Conservation (phyloP, 2,113 vertebrate genomes). For the Oriolus oriolus region DNA sequence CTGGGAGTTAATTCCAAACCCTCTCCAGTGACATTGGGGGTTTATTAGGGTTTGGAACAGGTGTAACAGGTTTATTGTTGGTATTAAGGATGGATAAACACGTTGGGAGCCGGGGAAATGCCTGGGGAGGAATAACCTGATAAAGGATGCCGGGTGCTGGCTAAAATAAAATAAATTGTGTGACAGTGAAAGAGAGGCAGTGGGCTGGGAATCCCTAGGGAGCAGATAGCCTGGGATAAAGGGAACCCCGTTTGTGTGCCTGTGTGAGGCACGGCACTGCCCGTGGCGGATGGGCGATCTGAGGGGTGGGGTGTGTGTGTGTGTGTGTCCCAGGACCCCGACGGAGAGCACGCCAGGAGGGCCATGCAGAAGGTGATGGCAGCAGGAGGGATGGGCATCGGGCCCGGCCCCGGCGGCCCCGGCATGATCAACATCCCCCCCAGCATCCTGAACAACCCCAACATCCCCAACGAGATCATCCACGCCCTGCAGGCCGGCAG, state of each 20-base stretch:
- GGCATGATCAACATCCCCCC: constrained; percentile 91
- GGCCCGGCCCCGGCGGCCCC: constrained; percentile 79
- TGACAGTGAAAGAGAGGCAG: background rate
- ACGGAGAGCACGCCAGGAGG: constrained; percentile 90
- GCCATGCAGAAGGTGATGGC: constrained; percentile 87
- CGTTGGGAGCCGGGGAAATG: rapidly evolving
- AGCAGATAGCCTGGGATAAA: background rate
- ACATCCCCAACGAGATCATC: constrained; percentile 95
- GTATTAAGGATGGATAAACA: background rate
- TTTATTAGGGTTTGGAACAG: background rate
- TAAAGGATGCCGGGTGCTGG: background rate
- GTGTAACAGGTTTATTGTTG: background rate
- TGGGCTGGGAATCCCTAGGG: background rate
- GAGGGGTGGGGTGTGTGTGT: background rate
- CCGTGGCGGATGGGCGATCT: rapidly evolving
- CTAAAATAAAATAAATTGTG: background rate
- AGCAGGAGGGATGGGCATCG: constrained; percentile 78
- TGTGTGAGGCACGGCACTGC: rapidly evolving
- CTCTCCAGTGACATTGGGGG: background rate
- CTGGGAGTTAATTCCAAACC: background rate
- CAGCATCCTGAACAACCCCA: constrained; percentile 94
- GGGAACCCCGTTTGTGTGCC: background rate
- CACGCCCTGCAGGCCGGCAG: constrained; percentile 94
- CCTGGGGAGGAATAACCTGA: background rate
- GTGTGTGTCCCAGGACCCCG: constrained; percentile 79